Base-by-base conservation (phyloP, 2,888 invertebrate genomes). In the Caenorhabditis afra region DNA sequence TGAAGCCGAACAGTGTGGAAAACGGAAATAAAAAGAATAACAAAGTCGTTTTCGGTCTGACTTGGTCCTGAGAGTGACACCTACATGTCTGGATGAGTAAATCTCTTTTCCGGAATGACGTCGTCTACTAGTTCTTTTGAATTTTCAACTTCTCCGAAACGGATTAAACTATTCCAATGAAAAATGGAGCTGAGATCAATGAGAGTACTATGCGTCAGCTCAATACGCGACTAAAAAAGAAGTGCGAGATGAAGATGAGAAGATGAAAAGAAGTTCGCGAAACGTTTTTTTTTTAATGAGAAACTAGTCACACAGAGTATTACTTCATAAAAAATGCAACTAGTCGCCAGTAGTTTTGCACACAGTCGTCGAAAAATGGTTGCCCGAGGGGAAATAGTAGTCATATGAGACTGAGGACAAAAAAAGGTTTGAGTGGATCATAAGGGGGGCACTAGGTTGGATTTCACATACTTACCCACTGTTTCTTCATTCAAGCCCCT, bases 371-470 rank as follows among this genome's bases (percentile, higher is more conserved):
- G 44, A 74, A 74, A 65, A 59, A 75, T 55, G 66, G 67, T 61
- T 61, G 76, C 76, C 76, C 37, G 67, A 67, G 76, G 76, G 64
- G 49, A 58, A 67, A 62, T 68, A 64, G 57, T 76, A 68, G 76
- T 76, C 76, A 76, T 76, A 76, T 76, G 76, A 76, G 76, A 76
- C 67, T 76, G 29, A 29, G 29, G 29, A 67, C 55, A 76, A 62
- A 64, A n/a, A 55, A 71, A 71, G 64, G 71, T 45, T 75, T 61
- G 75, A 75, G 75, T 75, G 75, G 75, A 66, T 75, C 75, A 75
- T 61, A 75, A 67, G 67, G 64, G 57, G 71, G 62, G 53, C 64
- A 44, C n/a, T 71, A 64, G 64, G 71, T 71, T 71, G 64, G 62
- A 71, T 57, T 71, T 71, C 71, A 64, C 44, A 29, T 29, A 29